Base-by-base conservation (phyloP, 2,888 invertebrate genomes). In the Coleophora flavipennella region DNA sequence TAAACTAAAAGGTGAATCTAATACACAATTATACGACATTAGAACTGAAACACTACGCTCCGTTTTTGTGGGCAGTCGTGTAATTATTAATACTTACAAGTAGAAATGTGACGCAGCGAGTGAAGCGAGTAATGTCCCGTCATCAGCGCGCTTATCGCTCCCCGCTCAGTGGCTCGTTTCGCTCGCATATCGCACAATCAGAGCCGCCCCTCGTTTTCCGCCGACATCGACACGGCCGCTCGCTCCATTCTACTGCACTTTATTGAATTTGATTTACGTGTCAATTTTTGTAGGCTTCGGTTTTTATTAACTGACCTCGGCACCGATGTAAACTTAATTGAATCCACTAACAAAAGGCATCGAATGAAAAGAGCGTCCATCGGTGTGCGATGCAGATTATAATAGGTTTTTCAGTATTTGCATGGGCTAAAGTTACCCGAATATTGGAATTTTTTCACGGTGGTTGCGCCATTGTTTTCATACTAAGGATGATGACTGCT, bases 221-320 rank as follows among this genome's bases (percentile, higher is more conserved):
- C 13, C 2, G 9, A 29, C 11, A n/a, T 29, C 29, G n/a, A 11
- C 29, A 11, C 2, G 11, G 29, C 29, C 4, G n/a, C n/a, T 29
- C 11, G 29, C 59, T 55, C 71, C 63, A 74, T 81, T 79, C 80
- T 79, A 57, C 67, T 66, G 68, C 69, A 73, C 62, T 84, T 80
- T 78, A 83, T 81, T 80, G 73, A 78, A 78, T 79, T 80, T 81
- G 81, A 83, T 81, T 81, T 80, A 80, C 78, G 78, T 68, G 65
- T 66, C 79, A 78, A 77, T 81, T 81, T 81, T 78, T 79, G 70
- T 76, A 72, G 76, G 79, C 74, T 80, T 78, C 71, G 76, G 80
- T 80, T 83, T 81, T 83, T 79, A 80, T 78, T 77, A 80, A 81
- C 81, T 79, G 80, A 84, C 83, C 83, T 78, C 81, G 71, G 77